Conservation (phyloP, 2,797 vertebrate species). For the Tenualosa thibaudeaui region DNA sequence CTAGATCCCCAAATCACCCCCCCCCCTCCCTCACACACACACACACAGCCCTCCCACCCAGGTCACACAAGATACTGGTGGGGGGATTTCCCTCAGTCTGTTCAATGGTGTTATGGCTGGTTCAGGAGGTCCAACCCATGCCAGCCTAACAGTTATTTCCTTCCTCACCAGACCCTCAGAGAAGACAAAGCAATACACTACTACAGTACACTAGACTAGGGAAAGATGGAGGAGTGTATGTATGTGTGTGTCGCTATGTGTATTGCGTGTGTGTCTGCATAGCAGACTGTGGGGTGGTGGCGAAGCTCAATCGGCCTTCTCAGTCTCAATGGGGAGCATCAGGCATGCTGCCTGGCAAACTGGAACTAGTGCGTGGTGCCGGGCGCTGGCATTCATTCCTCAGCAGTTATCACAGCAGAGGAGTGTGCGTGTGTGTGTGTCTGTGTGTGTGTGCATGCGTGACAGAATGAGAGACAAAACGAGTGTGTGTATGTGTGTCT, state of each 20-base stretch:
- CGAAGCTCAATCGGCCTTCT: background rate
- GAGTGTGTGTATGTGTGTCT: background rate
- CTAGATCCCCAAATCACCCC: background rate
- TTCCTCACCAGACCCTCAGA: background rate
- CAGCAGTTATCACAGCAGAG: background rate
- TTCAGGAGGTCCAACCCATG: background rate
- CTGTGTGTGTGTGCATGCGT: conserved; percentile 1
- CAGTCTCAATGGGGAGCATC: background rate
- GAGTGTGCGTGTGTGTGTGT: background rate
- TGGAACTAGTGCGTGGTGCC: background rate
- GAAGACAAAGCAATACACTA: background rate
- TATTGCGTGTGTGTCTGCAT: background rate
- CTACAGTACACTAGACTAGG: too few relatives aligned
- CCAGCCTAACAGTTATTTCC: background rate
- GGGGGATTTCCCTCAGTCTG: background rate
- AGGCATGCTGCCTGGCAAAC: background rate
- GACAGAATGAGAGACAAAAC: background rate
- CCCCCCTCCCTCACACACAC: too few relatives aligned
- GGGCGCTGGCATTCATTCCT: background rate
- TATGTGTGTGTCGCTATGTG: background rate
- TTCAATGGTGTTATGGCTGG: conserved; percentile 10
- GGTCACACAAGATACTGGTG: background rate
- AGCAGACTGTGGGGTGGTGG: background rate
- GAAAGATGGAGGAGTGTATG: background rate
- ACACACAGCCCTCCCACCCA: background rate